phyloP scores from a whole-genome alignment of 1,140 invertebrate species.

The Calephelis virginiensis region DNA sequence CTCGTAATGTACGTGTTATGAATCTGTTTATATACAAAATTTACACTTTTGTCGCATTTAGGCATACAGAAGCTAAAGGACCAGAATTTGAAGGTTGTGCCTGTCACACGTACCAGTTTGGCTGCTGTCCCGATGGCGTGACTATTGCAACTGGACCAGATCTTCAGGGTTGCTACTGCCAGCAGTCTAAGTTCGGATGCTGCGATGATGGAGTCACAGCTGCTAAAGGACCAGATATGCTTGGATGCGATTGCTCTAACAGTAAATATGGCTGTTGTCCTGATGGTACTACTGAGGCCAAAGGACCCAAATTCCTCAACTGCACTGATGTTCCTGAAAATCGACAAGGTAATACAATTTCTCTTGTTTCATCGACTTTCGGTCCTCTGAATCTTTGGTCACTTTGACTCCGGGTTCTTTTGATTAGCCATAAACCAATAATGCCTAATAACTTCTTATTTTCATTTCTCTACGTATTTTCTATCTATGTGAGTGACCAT shows the following conservation, averaged over 20 bases:
- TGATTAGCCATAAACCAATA: no score
- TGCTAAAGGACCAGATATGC: conserved; percentile 83
- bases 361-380: not conserved
- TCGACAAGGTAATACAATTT: conserved; percentile 78
- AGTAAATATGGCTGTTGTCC: conserved; percentile 92
- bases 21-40: not conserved
- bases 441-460: no score
- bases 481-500: no score
- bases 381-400: no score
- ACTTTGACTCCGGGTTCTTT: no score
- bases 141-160: conserved; percentile 88
- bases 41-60: conserved; percentile 23
- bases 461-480: no score
- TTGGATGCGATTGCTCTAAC: conserved; percentile 88
- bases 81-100: conserved; percentile 88
- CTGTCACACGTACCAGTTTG: conserved; percentile 93
- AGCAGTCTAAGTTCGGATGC: conserved; percentile 89
- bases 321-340: conserved; percentile 85
- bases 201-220: conserved; percentile 90
- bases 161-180: conserved; percentile 89
- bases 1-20: no score
- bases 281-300: conserved; percentile 88
- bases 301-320: conserved; percentile 90
- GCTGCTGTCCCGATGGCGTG: conserved; percentile 95
- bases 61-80: conserved; percentile 84